Percentiles rank a stretch among this genome's conserved stretches.
phyloP scores from a whole-genome alignment of 2,113 vertebrate species.

The Onychorhynchus coronatus region DNA sequence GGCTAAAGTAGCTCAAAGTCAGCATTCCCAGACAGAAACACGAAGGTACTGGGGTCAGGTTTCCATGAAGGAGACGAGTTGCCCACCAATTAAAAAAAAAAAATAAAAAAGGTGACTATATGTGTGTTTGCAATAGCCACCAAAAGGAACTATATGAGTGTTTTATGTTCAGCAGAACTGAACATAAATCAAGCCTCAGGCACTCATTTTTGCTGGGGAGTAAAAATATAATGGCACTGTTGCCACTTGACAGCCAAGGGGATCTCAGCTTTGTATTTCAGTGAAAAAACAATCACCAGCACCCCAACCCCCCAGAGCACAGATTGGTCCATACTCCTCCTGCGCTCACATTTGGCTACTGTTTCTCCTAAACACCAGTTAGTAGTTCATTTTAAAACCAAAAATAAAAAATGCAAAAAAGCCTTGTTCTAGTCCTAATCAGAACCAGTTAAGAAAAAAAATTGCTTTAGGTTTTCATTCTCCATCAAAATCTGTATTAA shows the following conservation, averaged over 20 bases:
- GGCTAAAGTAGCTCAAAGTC: background rate
- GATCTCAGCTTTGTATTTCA: background rate
- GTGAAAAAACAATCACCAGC: background rate
- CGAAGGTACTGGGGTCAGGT: background rate
- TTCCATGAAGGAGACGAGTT: background rate
- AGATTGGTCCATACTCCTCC: background rate
- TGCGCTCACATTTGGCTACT: background rate
- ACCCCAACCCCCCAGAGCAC: background rate
- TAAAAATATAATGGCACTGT: background rate
- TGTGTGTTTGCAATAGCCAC: background rate
- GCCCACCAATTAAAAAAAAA: background rate
- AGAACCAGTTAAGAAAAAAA: background rate
- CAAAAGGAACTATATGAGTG: fast-evolving
- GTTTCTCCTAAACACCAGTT: background rate
- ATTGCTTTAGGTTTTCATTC: background rate
- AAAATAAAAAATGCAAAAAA: background rate
- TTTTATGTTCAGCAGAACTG: background rate
- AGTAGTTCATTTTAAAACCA: background rate
- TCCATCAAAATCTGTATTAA: background rate
- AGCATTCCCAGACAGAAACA: background rate
- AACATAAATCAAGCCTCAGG: background rate
- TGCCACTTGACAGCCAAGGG: background rate
- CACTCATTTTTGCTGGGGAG: background rate
- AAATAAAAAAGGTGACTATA: background rate
- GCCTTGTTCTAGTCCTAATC: background rate